These are phyloP conservation scores for Stramonita haemastoma DNA, from an alignment of 2,888 invertebrate species.

Conservation along the genomic window DNA sequence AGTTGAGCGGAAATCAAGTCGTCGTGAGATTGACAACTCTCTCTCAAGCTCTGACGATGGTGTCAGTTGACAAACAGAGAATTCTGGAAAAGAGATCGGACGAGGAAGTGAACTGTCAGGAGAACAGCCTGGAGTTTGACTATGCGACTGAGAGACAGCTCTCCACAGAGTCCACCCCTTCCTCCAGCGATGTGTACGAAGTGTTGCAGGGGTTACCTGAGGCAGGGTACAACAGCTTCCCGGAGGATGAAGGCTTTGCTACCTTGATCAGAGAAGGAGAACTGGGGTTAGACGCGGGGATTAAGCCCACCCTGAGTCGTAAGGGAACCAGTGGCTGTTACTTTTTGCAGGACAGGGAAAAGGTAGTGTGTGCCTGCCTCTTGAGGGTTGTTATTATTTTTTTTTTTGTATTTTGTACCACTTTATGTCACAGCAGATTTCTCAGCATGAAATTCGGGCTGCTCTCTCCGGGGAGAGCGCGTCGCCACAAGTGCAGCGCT, in stretches of 20 bases:
- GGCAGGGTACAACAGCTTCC: slow-evolving; percentile 49
- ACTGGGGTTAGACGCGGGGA: slow-evolving; percentile 93
- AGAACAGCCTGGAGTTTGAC: no score
- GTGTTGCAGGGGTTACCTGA: slow-evolving; percentile 47
- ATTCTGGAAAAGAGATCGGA: slow-evolving; percentile 37
- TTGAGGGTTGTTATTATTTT: no score
- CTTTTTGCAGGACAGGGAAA: slow-evolving; percentile 92
- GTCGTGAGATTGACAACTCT: no score
- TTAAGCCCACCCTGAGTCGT: slow-evolving; percentile 95
- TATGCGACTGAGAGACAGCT: background rate
- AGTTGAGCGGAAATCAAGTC: no score
- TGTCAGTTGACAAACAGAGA: slow-evolving; percentile 15
- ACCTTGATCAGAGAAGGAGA: slow-evolving; percentile 93
- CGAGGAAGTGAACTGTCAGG: background rate
- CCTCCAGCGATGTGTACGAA: slow-evolving; percentile 43
- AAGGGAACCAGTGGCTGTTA: slow-evolving; percentile 99
- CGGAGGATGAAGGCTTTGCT: slow-evolving; percentile 91
- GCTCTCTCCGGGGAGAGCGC: no score
- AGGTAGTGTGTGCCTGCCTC: slow-evolving; percentile 62
- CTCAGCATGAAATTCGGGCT: no score
- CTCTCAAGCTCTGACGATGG: background rate
- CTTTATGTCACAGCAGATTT: no score
- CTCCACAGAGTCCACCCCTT: background rate
- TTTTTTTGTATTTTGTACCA: no score
- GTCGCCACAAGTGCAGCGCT: no score